Base-by-base conservation (phyloP, 92 coral and sea anemone species). In the Siderastrea radians region DNA sequence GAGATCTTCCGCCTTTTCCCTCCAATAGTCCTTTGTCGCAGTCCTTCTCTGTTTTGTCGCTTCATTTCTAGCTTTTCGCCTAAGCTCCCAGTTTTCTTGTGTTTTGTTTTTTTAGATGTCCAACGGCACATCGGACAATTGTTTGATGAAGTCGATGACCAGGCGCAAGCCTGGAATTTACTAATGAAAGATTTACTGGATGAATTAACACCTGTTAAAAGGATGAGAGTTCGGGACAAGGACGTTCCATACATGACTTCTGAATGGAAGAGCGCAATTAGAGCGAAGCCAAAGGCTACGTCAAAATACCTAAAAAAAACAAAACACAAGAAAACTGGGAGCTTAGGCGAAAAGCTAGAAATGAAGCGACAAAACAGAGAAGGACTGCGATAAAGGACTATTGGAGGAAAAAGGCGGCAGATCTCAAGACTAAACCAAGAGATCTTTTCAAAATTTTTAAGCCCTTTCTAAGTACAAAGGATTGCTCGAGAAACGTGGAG, bases 261-360 rank as follows among this genome's bases (percentile, higher is more conserved):
- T 26, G 38, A 26, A 26, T 0, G 38, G 0, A 26, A 26, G n/a
- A n/a, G n/a, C n/a, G n/a, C n/a, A n/a, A n/a, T n/a, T n/a, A n/a
- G n/a, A n/a, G n/a, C n/a, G n/a, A 71, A 72, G 62, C 66, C 62
- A 43, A 83, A 83, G 61, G 86, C 78, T 9, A 71, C 72, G 15
- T 12, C 43, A 19, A 71, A 68, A 43, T 70, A 68, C 52, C 55
- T 52, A n/a, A n/a, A 6, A 58, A 70, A 82, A 82, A 70, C 38
- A 49, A 61, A 80, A 64, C 75, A 9, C 44, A 26, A 14, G 84
- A 80, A 66, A 80, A 48, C 74, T 80, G 84, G 74, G 74, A 66
- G 50, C 49, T 48, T 7, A 49, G 62, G 50, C 67, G 82, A 11
- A 55, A 26, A 77, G 68, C 67, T 3, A 54, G 82, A 26, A 77